phyloP scores from a whole-genome alignment of 2,113 vertebrate genomes.

The Syrmaticus mikado region DNA sequence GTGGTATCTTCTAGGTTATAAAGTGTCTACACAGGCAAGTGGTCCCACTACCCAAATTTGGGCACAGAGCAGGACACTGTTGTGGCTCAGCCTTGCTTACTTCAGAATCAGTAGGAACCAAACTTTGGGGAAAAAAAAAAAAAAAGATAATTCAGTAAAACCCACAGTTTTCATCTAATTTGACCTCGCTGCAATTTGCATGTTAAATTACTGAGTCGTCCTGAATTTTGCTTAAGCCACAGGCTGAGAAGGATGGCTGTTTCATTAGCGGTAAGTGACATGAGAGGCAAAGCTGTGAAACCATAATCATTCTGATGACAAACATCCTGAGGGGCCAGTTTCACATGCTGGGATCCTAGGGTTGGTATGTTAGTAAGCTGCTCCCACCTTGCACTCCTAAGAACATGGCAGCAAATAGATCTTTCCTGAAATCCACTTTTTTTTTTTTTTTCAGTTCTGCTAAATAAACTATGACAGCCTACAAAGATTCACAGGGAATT shows the following conservation, averaged over 20 bases:
- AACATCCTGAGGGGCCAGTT: neutral
- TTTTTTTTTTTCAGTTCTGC: neutral
- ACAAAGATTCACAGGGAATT: neutral
- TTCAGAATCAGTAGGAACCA: neutral
- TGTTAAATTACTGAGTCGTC: neutral
- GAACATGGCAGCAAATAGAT: fast-evolving
- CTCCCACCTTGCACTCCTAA: neutral
- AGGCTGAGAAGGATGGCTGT: neutral
- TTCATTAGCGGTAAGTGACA: neutral
- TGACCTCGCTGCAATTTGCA: neutral
- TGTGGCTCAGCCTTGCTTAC: neutral
- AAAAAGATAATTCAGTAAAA: neutral
- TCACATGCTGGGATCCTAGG: neutral
- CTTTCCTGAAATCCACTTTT: neutral
- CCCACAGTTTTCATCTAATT: neutral
- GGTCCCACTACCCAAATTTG: neutral
- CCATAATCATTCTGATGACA: neutral
- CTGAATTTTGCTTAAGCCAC: neutral
- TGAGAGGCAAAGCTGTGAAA: neutral
- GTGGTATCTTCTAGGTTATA: neutral
- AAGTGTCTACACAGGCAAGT: neutral
- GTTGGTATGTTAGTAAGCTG: neutral
- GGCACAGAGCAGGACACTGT: fast-evolving
- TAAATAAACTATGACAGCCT: neutral
- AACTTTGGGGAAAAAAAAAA: neutral